Evolutionary conservation across 2,888 invertebrate species (phyloP).

Genomic region (Scrobipalpa costella): DNA sequence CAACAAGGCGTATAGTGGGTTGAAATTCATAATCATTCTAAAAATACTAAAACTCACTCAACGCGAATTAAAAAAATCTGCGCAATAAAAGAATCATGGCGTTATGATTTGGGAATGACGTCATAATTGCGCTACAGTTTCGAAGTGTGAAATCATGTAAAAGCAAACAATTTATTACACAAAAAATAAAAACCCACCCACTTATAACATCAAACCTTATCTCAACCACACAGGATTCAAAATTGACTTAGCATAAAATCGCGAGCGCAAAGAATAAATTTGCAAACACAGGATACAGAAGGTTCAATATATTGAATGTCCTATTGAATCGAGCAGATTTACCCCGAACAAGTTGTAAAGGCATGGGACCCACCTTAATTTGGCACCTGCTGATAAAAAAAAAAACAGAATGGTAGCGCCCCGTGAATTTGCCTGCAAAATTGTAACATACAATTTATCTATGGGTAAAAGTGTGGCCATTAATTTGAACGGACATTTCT

Average conservation of each 20-base stretch:
- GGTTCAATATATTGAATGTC: conserved; percentile 51
- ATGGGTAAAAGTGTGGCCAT: conserved; percentile 27
- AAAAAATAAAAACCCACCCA: conserved; percentile 20
- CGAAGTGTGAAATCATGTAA: conserved; percentile 57
- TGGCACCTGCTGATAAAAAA: conserved; percentile 63
- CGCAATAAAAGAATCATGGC: conserved; percentile 28
- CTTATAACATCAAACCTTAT: conserved; percentile 8
- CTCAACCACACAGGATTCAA: conserved; percentile 18
- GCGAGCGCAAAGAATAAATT: conserved; percentile 27
- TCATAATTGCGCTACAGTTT: conserved; percentile 37
- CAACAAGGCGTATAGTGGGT: conserved; percentile 21
- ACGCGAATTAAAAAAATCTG: neutral
- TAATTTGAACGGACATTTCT: conserved; percentile 33
- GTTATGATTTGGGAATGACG: conserved; percentile 36
- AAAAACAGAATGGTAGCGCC: conserved; percentile 61
- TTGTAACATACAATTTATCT: conserved; percentile 33
- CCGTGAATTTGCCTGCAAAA: conserved; percentile 58
- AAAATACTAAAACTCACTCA: conserved; percentile 27
- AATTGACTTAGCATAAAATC: neutral
- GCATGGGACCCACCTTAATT: conserved; percentile 63
- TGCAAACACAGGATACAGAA: conserved; percentile 36
- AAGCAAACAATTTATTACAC: conserved; percentile 45
- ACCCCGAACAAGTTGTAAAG: conserved; percentile 58
- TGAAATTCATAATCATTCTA: conserved; percentile 25
- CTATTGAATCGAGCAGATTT: conserved; percentile 55